Percentiles rank a stretch among this genome's conserved stretches.
phyloP scores from a whole-genome alignment of 1,140 invertebrate genomes.

The Zelostemma sp. region DNA sequence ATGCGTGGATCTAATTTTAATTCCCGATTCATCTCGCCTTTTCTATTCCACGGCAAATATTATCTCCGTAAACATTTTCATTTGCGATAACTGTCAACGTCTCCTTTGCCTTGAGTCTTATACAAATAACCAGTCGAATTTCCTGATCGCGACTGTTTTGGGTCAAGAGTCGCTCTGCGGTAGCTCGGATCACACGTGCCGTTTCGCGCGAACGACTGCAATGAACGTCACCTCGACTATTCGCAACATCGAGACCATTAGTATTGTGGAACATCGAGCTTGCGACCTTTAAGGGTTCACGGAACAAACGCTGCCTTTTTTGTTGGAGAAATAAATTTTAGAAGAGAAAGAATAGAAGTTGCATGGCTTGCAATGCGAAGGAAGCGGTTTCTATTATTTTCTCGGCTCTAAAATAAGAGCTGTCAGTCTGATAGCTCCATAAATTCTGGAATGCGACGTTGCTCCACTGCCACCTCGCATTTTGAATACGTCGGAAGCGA shows the following conservation, averaged over 20 bases:
- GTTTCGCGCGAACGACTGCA: constrained; percentile 6
- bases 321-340: background rate
- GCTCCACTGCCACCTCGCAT: background rate
- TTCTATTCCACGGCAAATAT: background rate
- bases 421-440: background rate
- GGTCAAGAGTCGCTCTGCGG: constrained; percentile 6
- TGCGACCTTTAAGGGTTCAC: constrained; percentile 2
- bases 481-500: background rate
- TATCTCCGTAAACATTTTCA: background rate
- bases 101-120: background rate
- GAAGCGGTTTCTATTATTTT: background rate
- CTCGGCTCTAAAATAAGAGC: background rate
- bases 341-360: background rate
- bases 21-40: background rate
- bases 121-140: background rate
- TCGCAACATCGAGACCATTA: background rate
- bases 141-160: constrained; percentile 1
- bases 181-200: constrained; percentile 9
- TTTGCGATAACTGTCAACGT: background rate
- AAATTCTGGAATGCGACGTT: constrained; percentile 5
- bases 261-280: background rate
- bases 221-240: background rate
- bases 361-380: constrained; percentile 5
- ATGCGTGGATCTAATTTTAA: constrained; percentile 6
- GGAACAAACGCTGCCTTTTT: no score